A percentile compares a stretch with the other conserved stretches of the same genome.
These are phyloP conservation scores for Strix uralensis DNA, from an alignment of 2,113 vertebrate species.

Conservation along the genomic window DNA sequence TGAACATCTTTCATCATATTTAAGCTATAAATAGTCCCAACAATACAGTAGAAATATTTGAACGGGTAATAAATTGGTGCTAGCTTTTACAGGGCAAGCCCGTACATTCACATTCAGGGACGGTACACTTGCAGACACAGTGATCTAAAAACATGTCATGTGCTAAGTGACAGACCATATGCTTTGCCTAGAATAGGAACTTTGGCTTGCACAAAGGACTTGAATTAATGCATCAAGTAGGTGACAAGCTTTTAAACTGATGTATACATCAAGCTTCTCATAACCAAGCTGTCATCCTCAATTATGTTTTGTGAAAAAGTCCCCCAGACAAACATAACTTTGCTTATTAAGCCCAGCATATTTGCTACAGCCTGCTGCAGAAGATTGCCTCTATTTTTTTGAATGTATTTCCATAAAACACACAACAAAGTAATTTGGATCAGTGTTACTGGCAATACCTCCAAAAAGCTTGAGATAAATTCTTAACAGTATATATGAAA, in stretches of 20 bases:
- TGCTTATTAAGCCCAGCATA: constrained; percentile 66
- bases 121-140: background rate
- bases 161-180: constrained; percentile 68
- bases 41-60: background rate
- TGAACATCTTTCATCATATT: background rate
- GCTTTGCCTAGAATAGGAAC: constrained; percentile 59
- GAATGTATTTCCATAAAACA: constrained; percentile 59
- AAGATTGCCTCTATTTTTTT: constrained; percentile 39
- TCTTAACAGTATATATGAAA: constrained; percentile 21
- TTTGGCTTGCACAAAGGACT: constrained; percentile 51
- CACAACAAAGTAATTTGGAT: constrained; percentile 52
- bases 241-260: constrained; percentile 71
- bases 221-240: constrained; percentile 68
- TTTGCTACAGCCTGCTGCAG: constrained; percentile 51
- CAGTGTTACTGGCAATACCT: constrained; percentile 15
- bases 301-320: constrained; percentile 57
- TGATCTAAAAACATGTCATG: constrained; percentile 61
- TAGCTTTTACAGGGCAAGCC: background rate
- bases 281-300: constrained; percentile 68
- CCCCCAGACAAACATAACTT: constrained; percentile 60
- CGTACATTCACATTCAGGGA: constrained; percentile 39
- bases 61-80: background rate
- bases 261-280: constrained; percentile 60
- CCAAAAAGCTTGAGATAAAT: constrained; percentile 28
- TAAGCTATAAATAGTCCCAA: background rate